Conservation (phyloP, 2,888 invertebrate genomes). For the Latrodectus hesperus region DNA sequence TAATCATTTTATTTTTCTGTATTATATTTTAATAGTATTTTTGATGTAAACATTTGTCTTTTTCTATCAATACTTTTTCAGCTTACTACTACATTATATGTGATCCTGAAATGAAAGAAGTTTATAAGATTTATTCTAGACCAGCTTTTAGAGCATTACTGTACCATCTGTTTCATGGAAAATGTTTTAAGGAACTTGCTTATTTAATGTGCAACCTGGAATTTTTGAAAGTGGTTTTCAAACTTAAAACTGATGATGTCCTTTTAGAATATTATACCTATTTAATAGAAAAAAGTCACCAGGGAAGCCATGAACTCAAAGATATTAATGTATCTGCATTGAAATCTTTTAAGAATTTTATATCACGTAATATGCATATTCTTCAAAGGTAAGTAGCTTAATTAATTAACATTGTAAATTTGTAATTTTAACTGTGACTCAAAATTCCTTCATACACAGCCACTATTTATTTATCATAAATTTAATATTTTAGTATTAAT, state of each 20-base stretch:
- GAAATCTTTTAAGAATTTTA: slow-evolving; percentile 41
- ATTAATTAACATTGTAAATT: too few relatives aligned
- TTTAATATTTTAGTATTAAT: too few relatives aligned
- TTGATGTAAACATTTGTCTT: too few relatives aligned
- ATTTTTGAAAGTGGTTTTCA: slow-evolving; percentile 41
- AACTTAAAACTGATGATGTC: slow-evolving; percentile 22
- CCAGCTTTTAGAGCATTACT: slow-evolving; percentile 48
- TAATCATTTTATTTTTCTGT: too few relatives aligned
- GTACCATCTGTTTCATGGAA: slow-evolving; percentile 45
- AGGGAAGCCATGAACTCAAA: slow-evolving; percentile 10
- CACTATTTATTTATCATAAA: too few relatives aligned
- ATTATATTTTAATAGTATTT: too few relatives aligned
- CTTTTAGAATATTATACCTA: slow-evolving; percentile 43
- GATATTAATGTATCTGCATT: slow-evolving; percentile 29
- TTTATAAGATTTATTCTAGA: slow-evolving; percentile 33
- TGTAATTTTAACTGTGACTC: too few relatives aligned
- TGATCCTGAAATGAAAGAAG: slow-evolving; percentile 32
- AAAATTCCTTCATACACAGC: too few relatives aligned
- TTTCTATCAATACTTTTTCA: slow-evolving; percentile 1
- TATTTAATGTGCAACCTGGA: slow-evolving; percentile 27
- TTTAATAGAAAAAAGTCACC: slow-evolving; percentile 15
- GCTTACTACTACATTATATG: slow-evolving; percentile 39
- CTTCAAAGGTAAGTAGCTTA: slow-evolving; percentile 48
- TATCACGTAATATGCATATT: slow-evolving; percentile 53
- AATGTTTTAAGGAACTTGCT: slow-evolving; percentile 27